Evolutionary conservation across 2,888 invertebrate genomes (phyloP), one percentile per base, ranked within the genome.

Genomic region (Eueremaeus valkanovi): DNA sequence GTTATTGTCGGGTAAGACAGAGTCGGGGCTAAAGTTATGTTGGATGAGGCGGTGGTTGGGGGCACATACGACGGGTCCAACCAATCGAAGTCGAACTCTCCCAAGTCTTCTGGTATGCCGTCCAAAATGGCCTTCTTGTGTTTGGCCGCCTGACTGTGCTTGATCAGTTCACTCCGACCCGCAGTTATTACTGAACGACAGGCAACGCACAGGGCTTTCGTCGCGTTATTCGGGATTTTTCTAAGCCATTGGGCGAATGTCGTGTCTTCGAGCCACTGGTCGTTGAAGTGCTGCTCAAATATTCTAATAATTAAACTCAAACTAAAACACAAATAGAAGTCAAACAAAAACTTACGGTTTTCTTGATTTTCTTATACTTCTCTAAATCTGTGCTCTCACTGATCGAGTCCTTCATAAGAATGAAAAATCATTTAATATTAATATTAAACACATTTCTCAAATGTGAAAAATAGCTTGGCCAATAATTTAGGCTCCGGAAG

Each of bases 81-180:
- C 72, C 72, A 72, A 36, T 72, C 70, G 63, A 75, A 40, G n/a
- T 75, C 72, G 49, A 72, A 27, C 18, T 74, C 72, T 40, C 55
- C 42, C 29, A 61, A 27, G 61, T 75, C 72, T 24, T 75, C 75
- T 13, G 68, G 49, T 33, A 68, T 45, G 24, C 75, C 75, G 51
- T 70, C 75, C 27, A 55, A 33, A 29, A 75, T 55, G 27, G 75
- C 70, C 29, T 72, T 75, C 24, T 75, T 75, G 33, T 75, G 75
- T 55, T 75, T 75, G 16, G 75, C 75, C n/a, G 75, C 70, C 72
- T 75, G 70, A 68, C 72, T 75, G 55, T 75, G 75, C 45, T 75
- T 75, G 11, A 75, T 21, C 1, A 75, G 75, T 68, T 75, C 75
- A 75, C 75, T 75, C 11, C 75, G 27, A 21, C 75, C 75, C n/a